phyloP scores from a whole-genome alignment of 2,113 vertebrate species.

The Heloderma charlesbogerti region DNA sequence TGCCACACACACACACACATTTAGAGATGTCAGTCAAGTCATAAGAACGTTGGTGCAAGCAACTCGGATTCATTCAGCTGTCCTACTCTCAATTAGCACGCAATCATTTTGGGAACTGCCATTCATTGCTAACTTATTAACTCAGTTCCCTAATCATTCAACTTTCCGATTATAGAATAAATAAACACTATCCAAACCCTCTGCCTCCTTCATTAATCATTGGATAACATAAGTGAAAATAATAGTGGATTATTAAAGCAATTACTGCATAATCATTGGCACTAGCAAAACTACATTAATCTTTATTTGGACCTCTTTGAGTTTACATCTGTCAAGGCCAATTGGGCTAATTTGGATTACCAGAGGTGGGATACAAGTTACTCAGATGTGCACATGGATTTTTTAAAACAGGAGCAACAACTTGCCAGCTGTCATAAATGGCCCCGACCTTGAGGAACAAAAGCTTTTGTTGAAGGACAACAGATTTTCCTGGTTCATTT shows the following conservation, averaged over 20 bases:
- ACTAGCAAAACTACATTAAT: constrained; percentile 66
- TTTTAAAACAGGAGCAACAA: constrained; percentile 3
- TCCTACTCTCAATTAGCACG: too few species aligned
- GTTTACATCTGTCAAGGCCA: neutral
- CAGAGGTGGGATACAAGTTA: neutral
- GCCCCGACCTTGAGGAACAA: neutral
- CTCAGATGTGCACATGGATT: neutral
- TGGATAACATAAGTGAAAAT: constrained; percentile 60
- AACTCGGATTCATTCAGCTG: too few species aligned
- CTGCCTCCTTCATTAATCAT: constrained; percentile 60
- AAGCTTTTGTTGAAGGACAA: too few species aligned
- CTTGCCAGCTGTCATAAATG: neutral
- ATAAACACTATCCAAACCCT: neutral
- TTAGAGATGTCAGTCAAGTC: too few species aligned
- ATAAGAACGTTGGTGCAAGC: too few species aligned
- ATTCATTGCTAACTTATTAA: too few species aligned
- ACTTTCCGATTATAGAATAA: too few species aligned
- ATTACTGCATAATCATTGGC: constrained; percentile 62
- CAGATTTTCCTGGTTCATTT: too few species aligned
- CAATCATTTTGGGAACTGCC: too few species aligned
- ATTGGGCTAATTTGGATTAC: constrained; percentile 19
- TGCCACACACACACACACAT: too few species aligned
- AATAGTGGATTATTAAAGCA: constrained; percentile 70
- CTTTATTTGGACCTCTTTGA: constrained; percentile 58
- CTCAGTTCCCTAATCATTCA: too few species aligned